These are phyloP conservation scores for Nymphalis polychloros DNA, from an alignment of 2,888 invertebrate genomes.

Conservation along the genomic window DNA sequence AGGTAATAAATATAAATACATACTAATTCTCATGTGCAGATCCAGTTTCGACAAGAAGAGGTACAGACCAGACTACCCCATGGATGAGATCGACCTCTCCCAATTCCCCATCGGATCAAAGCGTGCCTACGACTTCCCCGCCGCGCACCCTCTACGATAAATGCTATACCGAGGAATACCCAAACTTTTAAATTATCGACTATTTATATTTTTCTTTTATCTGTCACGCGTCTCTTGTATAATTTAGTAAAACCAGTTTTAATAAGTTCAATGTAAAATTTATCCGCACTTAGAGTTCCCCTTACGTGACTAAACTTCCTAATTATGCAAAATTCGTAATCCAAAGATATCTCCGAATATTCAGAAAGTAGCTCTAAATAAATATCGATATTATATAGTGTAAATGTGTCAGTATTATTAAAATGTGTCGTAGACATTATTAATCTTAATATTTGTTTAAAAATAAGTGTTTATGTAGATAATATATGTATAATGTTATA, in stretches of 20 bases:
- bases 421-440: slow-evolving; percentile 34
- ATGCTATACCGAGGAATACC: slow-evolving; percentile 29
- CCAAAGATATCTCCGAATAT: slow-evolving; percentile 18
- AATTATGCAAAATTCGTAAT: slow-evolving; percentile 30
- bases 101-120: slow-evolving; percentile 73
- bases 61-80: slow-evolving; percentile 67
- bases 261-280: slow-evolving; percentile 31
- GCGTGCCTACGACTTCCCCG: slow-evolving; percentile 48
- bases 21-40: slow-evolving; percentile 30
- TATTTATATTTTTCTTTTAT: slow-evolving; percentile 13
- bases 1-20: background rate
- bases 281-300: slow-evolving; percentile 30
- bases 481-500: slow-evolving; percentile 19
- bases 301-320: slow-evolving; percentile 34
- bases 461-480: slow-evolving; percentile 9
- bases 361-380: slow-evolving; percentile 12
- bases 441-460: slow-evolving; percentile 22
- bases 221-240: slow-evolving; percentile 16
- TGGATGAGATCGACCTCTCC: slow-evolving; percentile 76
- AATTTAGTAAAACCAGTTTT: slow-evolving; percentile 32
- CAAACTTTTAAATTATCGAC: slow-evolving; percentile 9
- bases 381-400: slow-evolving; percentile 23
- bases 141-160: slow-evolving; percentile 36
- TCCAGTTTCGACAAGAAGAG: slow-evolving; percentile 58
- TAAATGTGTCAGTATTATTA: slow-evolving; percentile 34